Evolutionary conservation across 2,797 vertebrate species (phyloP), one percentile per base, ranked within the genome.

Genomic region (Leucoraja ocellata): DNA sequence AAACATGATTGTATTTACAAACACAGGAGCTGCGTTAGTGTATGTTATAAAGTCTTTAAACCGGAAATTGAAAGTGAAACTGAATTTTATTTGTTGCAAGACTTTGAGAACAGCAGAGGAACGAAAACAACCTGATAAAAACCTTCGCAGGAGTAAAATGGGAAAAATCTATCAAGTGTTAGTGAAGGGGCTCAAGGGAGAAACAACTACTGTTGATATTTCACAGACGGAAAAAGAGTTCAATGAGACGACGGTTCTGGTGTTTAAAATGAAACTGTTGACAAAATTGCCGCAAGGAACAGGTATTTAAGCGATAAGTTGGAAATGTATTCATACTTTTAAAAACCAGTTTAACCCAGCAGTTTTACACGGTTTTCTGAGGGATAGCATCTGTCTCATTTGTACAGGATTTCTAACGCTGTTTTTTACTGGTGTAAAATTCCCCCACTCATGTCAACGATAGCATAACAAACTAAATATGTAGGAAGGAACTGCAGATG

Each of bases 81-180:
- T 91, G 14, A 73, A 73, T 91, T 4, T 1, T 21, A 4, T 8
- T 71, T 36, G 6, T 73, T 73, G 73, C 68, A 25, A 13, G 1
- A 74, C 23, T 39, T 25, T 3, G 68, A 74, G 18, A 39, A 46
- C 21, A 23, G 28, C 71, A 16, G 18, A 71, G 21, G 16, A 74
- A 8, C 18, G 0, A 74, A 21, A 25, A 32, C 86, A 71, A 21
- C 32, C 74, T 91, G 7, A 23, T 28, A 23, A 54, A 46, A 23
- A 4, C 6, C 2, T 23, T 18, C 0, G 10, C 39, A 10, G 46
- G 0, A 8, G 6, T 73, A 54, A 32, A 11, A 97, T 97, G 97
- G 96, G 96, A 0, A 96, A 96, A 81, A 94, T 95, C 36, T 96
- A 93, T 93, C 96, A 97, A 83, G 93, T 97, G 0, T 0, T 90